Evolutionary conservation across 2,888 invertebrate species (phyloP).

Genomic region (Macrophya alboannulata): DNA sequence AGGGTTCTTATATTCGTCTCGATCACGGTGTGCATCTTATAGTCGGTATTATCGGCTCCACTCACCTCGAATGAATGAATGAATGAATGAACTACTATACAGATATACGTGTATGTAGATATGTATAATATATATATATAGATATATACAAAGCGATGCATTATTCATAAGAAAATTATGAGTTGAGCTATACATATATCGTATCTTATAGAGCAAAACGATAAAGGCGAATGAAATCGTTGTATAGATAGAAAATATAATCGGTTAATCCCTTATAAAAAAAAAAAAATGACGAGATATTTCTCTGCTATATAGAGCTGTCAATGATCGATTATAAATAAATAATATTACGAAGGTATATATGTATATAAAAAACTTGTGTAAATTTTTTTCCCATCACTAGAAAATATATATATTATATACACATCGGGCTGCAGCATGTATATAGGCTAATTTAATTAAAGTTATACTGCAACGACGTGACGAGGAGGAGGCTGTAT

Average conservation of each 20-base stretch:
- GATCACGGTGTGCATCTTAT: background rate
- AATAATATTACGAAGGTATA: background rate
- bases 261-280: background rate
- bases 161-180: conserved; percentile 41
- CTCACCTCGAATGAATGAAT: conserved; percentile 17
- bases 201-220: background rate
- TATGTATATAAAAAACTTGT: background rate
- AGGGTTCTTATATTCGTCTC: background rate
- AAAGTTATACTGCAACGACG: background rate
- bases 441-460: background rate
- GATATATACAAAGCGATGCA: conserved; percentile 21
- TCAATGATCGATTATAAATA: background rate
- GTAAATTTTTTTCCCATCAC: background rate
- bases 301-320: background rate
- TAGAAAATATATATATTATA: no score
- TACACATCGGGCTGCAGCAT: background rate
- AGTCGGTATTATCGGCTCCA: background rate
- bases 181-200: background rate
- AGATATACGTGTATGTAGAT: background rate
- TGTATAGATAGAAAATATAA: background rate
- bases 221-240: background rate
- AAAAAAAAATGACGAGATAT: background rate
- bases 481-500: background rate
- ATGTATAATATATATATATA: background rate
- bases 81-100: conserved; percentile 15